Percentiles rank a stretch among this genome's conserved stretches.
Conservation (phyloP, 2,113 vertebrate genomes). For the Macrotis lagotis region DNA sequence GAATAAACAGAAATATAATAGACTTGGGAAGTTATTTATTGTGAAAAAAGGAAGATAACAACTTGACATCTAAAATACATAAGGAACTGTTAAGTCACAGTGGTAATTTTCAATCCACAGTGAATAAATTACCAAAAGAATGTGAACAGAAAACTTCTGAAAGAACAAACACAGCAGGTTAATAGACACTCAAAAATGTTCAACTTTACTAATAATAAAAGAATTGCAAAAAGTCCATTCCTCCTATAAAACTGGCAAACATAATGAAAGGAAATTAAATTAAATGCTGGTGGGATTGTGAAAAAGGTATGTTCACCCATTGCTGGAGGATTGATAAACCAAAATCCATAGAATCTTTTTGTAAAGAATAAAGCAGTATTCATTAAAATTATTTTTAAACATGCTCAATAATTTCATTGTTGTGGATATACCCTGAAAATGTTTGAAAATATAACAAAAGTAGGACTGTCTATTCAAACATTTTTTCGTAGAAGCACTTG, state of each 20-base stretch:
- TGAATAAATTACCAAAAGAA: not conserved
- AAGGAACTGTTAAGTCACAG: not conserved
- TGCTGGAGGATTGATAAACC: not conserved
- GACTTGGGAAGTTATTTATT: not conserved
- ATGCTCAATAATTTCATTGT: not conserved
- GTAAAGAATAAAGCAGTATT: not conserved
- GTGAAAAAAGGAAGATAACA: not conserved
- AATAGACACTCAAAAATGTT: not conserved
- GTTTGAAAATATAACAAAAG: not conserved
- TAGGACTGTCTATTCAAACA: not conserved
- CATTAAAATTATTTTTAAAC: not conserved
- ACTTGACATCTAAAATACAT: not conserved
- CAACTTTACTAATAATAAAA: not conserved
- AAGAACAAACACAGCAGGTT: not conserved
- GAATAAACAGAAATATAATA: not conserved
- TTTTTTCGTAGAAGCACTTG: not conserved
- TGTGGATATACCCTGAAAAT: not conserved
- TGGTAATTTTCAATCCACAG: not conserved
- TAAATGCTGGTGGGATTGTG: not conserved
- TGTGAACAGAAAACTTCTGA: not conserved
- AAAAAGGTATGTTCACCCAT: not conserved
- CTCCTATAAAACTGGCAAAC: not conserved
- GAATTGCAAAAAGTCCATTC: not conserved
- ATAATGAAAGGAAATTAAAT: not conserved
- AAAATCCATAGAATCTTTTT: not conserved